Conservation (phyloP, 2,888 invertebrate genomes). For the Caenorhabditis parvicauda region DNA sequence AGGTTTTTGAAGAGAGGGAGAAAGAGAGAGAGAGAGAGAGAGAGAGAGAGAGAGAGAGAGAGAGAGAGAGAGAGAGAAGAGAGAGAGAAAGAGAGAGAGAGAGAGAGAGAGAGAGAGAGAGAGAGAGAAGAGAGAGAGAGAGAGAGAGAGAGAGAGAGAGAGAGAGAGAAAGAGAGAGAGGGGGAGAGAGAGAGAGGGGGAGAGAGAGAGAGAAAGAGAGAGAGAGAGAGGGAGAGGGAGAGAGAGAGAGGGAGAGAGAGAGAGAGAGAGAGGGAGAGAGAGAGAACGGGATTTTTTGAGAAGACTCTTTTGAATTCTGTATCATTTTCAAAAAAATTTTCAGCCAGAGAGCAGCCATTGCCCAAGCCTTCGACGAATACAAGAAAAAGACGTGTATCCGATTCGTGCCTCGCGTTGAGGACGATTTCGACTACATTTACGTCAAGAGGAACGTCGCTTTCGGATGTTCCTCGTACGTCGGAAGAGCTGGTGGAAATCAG, state of each 20-base stretch:
- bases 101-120: not conserved
- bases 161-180: not conserved
- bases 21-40: not conserved
- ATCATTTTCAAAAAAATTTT: no score
- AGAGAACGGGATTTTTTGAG: not conserved
- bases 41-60: not conserved
- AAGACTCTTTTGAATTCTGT: not conserved
- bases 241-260: not conserved
- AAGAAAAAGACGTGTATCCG: conserved; percentile 71
- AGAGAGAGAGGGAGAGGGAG: not conserved
- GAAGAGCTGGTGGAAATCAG: conserved; percentile 75
- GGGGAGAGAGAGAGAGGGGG: no score
- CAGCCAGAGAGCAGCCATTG: conserved; percentile 65
- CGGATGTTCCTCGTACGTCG: conserved; percentile 76
- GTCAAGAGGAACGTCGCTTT: conserved; percentile 67
- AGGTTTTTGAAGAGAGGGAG: conserved; percentile 8
- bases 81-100: not conserved
- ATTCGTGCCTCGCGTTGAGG: conserved; percentile 70
- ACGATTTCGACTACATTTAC: conserved; percentile 69
- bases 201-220: not conserved
- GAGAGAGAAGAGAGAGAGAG: not conserved
- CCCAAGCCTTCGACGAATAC: conserved; percentile 70
- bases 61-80: no score
- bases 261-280: not conserved
- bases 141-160: not conserved